Percentiles rank a stretch among this genome's conserved stretches.
phyloP scores from a whole-genome alignment of 1,140 invertebrate species.

The Microplitis demolitor region DNA sequence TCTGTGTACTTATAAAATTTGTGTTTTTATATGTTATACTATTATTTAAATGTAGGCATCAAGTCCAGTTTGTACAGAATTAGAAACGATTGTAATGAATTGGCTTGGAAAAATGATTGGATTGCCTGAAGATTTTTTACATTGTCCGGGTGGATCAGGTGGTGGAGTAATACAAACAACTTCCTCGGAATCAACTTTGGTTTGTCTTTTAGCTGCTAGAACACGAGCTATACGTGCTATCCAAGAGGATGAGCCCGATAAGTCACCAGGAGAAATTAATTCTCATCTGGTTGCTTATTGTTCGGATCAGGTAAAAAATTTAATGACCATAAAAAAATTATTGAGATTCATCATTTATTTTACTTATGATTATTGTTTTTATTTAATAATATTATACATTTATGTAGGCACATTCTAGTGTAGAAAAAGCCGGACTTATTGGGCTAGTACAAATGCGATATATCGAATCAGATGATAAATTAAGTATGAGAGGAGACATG shows the following conservation, averaged over 20 bases:
- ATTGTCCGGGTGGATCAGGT: conserved; percentile 74
- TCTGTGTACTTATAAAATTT: not conserved
- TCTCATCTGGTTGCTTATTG: conserved; percentile 92
- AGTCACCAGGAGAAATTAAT: conserved; percentile 88
- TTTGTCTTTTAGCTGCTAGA: conserved; percentile 87
- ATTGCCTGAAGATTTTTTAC: conserved; percentile 87
- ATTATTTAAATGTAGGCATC: conserved; percentile 71
- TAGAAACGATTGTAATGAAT: conserved; percentile 97
- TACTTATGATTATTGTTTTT: not conserved
- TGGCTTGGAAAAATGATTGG: conserved; percentile 96
- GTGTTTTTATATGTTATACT: not conserved
- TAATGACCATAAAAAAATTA: no score
- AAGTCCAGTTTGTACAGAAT: conserved; percentile 93
- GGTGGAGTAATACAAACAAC: conserved; percentile 95
- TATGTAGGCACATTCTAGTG: conserved; percentile 87
- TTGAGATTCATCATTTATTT: no score
- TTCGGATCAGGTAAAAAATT: conserved; percentile 76
- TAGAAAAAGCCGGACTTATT: conserved; percentile 92
- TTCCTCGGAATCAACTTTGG: conserved; percentile 90
- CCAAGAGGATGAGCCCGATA: conserved; percentile 68
- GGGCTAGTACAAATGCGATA: conserved; percentile 92
- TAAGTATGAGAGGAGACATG: conserved; percentile 82
- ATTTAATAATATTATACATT: not conserved
- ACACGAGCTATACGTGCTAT: conserved; percentile 78
- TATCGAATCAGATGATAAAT: conserved; percentile 82